Base-by-base conservation (phyloP, 2,888 invertebrate species). In the Caenorhabditis macrosperma region DNA sequence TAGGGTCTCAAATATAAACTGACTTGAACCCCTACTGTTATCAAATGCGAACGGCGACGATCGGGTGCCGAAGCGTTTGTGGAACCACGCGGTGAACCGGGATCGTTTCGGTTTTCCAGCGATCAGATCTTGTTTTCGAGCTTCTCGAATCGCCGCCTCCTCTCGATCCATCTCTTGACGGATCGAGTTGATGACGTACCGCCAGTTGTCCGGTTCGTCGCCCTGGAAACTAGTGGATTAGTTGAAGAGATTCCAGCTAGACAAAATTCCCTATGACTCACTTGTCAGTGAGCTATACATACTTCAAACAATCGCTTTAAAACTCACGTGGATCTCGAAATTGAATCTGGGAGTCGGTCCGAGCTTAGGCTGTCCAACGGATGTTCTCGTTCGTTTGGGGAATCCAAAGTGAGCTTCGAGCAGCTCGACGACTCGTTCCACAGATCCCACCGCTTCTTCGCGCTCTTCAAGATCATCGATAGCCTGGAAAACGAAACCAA, bases 341-440 rank as follows among this genome's bases (percentile, higher is more conserved):
- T 55, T 78, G 64, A 83, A 85, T 28, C 72, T 77, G 0, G 85
- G 82, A 1, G 83, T 76, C 12, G 82, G 84, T 33, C 81, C 84
- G 7, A 84, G 55, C 17, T 81, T 81, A 12, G 84, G 82, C 35
- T 82, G 82, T 41, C 80, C 80, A 20, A 67, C 68, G 0, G 81
- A 76, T 2, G 71, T 69, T 22, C 82, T 76, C 28, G 69, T 67
- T 17, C 78, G 44, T 48, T 82, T 69, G 0, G 79, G 75, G 50
- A 78, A 82, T 44, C 85, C 85, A 41, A 85, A 85, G 57, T 85
- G 85, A 50, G 78, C 84, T 54, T 86, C 86, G 41, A 86, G 63
- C 30, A 82, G 79, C 48, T 86, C 86, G 35, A 81, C 83, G 54
- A 86, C 84, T 17, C 82, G 59, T 64, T 86, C 86, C 26, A 86